Base-by-base conservation (phyloP, 2,113 vertebrate genomes). In the Chunga burmeisteri region DNA sequence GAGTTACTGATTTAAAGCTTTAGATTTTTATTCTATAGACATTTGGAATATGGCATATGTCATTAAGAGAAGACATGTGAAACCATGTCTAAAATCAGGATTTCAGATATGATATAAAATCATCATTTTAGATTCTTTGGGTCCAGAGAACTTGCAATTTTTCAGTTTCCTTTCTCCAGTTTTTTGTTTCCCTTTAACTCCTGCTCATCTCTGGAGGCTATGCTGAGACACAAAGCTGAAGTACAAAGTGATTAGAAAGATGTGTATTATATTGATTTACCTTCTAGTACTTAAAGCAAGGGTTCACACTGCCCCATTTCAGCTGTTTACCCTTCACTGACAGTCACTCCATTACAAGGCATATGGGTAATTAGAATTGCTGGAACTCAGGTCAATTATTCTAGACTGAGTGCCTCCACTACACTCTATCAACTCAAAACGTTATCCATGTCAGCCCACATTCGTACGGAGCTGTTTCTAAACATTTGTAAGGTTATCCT, bases 211-310 rank as follows among this genome's bases (percentile, higher is more conserved):
- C 89, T 72, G 61, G 77, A 87, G 61, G 44, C 36, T 30, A 5
- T 59, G 42, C 27, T 77, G 62, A 27, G 25, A 38, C 49, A 82
- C 66, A 82, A 72, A 82, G 34, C 65, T 68, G 36, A 90, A 88
- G 49, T 82, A 32, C 44, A 36, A 63, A 79, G 90, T 46, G 62
- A 90, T 96, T 79, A 91, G 53, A 23, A 87, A 96, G 87, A 88
- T 80, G 82, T 94, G 40, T 75, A 61, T 94, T 93, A 8, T 53
- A 70, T 93, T 84, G 73, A 84, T 97, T 97, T 89, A 61, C 53
- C 50, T 95, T 79, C 81, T 36, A 59, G 55, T 71, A 30, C 36
- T 88, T 92, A 88, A 95, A 84, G 47, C 77, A 63, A 67, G 27
- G 25, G 63, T 62, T 92, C 42, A 62, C 26, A 22, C n/a, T 82